Evolutionary conservation across 2,888 invertebrate genomes (phyloP), one percentile per base, ranked within the genome.

Genomic region (Agrypnus murinus): DNA sequence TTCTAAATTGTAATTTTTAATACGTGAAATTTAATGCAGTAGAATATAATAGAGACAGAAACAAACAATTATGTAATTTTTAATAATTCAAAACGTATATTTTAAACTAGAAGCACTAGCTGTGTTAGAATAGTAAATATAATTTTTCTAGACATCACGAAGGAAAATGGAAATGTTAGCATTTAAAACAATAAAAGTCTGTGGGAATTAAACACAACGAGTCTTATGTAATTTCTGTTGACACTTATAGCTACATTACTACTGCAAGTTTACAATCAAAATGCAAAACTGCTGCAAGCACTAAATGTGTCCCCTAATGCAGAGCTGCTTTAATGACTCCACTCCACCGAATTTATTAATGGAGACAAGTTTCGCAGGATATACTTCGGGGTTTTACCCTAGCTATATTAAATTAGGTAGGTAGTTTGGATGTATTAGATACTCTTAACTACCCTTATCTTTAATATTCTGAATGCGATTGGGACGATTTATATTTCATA

Each of bases 301-400:
- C 74, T 77, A 75, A 77, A 76, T 79, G 77, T 75, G 75, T 77
- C 77, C 75, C 74, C 72, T 76, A 78, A 79, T 78, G 77, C 76
- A 77, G 63, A 58, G 72, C 74, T 72, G 72, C 74, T 76, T 76
- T 77, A 79, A 77, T 75, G 77, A 79, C 77, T 77, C 55, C 40
- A 43, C 60, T 74, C 73, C 72, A 74, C 77, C 77, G 74, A 55
- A 69, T 75, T 77, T 78, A 78, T 76, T 78, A 78, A 78, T 73
- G 72, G 69, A 63, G 72, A 69, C 76, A 79, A 78, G 75, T 80
- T 79, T 77, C 72, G 72, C 76, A 77, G 74, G 74, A 72, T 73
- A 69, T 72, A 74, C 77, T 77, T 73, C 72, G 55, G 70, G 74
- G 74, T 73, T 73, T 77, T 75, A 71, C 59, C 68, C 45, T 73